A percentile compares a stretch with the other conserved stretches of the same genome.
phyloP scores from a whole-genome alignment of 2,888 invertebrate genomes.

The Neuroscelio doddi region DNA sequence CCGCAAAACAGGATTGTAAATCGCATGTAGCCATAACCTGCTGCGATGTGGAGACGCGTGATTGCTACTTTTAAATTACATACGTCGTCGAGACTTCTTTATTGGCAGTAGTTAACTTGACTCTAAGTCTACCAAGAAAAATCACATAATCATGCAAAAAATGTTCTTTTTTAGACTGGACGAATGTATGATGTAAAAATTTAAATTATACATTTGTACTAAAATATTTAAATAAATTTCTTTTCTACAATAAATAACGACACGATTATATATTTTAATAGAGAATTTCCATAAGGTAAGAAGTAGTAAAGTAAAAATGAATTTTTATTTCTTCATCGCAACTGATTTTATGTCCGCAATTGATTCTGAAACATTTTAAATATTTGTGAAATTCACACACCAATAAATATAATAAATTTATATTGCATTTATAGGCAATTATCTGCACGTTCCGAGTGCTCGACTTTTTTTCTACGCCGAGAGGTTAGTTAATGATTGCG shows the following conservation, averaged over 20 bases:
- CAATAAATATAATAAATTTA: neutral
- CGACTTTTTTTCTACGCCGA: neutral
- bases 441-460: neutral
- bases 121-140: constrained; percentile 32
- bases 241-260: no score
- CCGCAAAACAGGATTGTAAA: constrained; percentile 47
- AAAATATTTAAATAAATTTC: no score
- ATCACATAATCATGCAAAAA: constrained; percentile 28
- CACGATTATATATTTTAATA: no score
- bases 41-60: constrained; percentile 42
- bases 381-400: neutral
- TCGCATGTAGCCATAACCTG: constrained; percentile 40
- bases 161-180: no score
- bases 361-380: neutral
- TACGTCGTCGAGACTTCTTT: constrained; percentile 42
- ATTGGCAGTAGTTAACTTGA: constrained; percentile 42
- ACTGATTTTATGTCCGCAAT: constrained; percentile 9
- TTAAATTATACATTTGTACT: no score
- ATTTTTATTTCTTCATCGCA: no score
- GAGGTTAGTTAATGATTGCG: constrained; percentile 17
- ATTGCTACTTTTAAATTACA: constrained; percentile 45
- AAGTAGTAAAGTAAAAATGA: no score
- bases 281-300: no score
- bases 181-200: no score
- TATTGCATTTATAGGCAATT: neutral